Conservation (phyloP, 2,797 vertebrate genomes). For the Schizopygopsis pylzovi region DNA sequence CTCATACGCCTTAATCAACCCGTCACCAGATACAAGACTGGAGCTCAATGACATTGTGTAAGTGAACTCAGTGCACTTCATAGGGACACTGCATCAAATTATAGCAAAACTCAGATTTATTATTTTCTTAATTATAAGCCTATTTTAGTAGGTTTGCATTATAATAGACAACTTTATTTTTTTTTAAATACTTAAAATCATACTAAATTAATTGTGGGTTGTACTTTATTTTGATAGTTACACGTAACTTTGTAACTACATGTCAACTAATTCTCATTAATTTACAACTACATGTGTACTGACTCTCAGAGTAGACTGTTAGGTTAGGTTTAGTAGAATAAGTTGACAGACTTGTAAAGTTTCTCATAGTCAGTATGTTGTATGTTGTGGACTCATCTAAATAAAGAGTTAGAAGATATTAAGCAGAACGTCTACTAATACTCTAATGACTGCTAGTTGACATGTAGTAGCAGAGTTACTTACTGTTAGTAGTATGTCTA, state of each 20-base stretch:
- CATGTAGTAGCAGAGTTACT: no score
- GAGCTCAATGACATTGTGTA: slow-evolving; percentile 87
- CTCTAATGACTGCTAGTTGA: background rate
- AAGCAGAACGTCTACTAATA: background rate
- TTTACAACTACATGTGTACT: no score
- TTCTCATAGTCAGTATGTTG: no score
- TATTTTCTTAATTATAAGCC: background rate
- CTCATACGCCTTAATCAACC: slow-evolving; percentile 87
- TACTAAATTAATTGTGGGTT: background rate
- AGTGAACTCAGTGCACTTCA: slow-evolving; percentile 59
- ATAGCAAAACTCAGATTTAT: background rate
- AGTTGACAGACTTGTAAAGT: background rate
- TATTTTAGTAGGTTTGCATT: background rate
- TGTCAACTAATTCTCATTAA: no score
- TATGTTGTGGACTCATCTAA: no score
- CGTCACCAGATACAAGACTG: slow-evolving; percentile 84
- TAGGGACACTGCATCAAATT: background rate
- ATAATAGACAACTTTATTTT: background rate
- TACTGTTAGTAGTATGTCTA: background rate
- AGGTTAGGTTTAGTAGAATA: no score
- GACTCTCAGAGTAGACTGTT: background rate
- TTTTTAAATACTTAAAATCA: background rate
- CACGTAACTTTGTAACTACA: background rate
- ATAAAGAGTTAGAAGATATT: no score
- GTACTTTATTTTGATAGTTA: background rate